Evolutionary conservation across 2,888 invertebrate species (phyloP).

Genomic region (Crossocerus cetratus): DNA sequence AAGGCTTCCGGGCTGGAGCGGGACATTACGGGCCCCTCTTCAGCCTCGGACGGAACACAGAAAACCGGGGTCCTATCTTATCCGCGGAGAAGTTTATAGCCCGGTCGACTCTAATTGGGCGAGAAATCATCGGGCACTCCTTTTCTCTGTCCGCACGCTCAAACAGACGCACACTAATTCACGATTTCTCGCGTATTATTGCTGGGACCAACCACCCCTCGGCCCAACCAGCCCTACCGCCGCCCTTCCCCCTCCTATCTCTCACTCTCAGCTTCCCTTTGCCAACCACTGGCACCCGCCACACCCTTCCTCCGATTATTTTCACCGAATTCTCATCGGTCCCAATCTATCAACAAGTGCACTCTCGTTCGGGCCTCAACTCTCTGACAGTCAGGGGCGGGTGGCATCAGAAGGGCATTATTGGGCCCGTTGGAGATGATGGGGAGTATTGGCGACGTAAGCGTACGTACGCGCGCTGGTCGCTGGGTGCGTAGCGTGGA

Average conservation of each 20-base stretch:
- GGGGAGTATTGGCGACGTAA: constrained; percentile 16
- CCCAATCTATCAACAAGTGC: too few relatives aligned
- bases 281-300: too few relatives aligned
- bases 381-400: too few relatives aligned
- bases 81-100: constrained; percentile 75
- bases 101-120: constrained; percentile 76
- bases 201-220: constrained; percentile 53
- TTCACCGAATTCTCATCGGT: too few relatives aligned
- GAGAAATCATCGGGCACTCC: constrained; percentile 76
- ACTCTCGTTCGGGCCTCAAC: too few relatives aligned
- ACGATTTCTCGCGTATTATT: constrained; percentile 72
- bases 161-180: constrained; percentile 71
- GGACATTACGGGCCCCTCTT: constrained; percentile 55
- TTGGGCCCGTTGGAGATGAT: background rate
- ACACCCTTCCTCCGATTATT: too few relatives aligned
- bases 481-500: constrained; percentile 23
- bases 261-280: too few relatives aligned
- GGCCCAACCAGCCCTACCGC: constrained; percentile 10
- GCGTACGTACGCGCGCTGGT: constrained; percentile 1
- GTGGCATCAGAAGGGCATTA: too few relatives aligned
- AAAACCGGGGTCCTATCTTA: constrained; percentile 73
- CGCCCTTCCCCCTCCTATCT: background rate
- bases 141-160: constrained; percentile 68
- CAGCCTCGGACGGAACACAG: constrained; percentile 60
- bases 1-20: constrained; percentile 68